These are phyloP conservation scores for Halictus ligatus DNA, from an alignment of 2,888 invertebrate species.

Conservation along the genomic window DNA sequence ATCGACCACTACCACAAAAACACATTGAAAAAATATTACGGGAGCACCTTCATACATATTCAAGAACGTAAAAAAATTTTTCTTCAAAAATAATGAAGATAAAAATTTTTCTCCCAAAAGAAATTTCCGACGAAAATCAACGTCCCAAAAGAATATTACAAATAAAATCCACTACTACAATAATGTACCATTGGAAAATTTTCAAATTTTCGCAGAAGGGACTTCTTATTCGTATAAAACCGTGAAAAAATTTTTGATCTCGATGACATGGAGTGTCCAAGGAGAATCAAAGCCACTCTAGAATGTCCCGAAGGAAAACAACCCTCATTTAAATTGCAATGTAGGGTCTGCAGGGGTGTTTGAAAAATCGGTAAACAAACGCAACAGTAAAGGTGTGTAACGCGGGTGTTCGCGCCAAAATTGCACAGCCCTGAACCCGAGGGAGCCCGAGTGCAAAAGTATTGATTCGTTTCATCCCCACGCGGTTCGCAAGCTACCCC, in stretches of 20 bases:
- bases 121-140: background rate
- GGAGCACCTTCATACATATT: background rate
- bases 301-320: background rate
- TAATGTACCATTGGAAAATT: background rate
- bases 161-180: background rate
- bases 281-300: background rate
- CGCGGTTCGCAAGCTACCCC: conserved; percentile 48
- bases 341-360: too few species aligned
- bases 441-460: conserved; percentile 79
- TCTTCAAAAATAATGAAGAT: background rate
- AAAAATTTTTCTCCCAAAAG: background rate
- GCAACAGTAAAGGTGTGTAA: conserved; percentile 11
- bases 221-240: background rate
- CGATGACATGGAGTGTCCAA: background rate
- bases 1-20: background rate
- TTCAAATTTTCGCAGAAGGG: background rate
- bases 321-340: background rate
- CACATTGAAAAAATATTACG: background rate
- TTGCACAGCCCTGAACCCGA: conserved; percentile 76
- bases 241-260: background rate
- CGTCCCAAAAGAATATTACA: background rate
- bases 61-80: background rate
- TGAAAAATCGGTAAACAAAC: conserved; percentile 14
- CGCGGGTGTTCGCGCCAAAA: conserved; percentile 66
- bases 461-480: conserved; percentile 78